Evolutionary conservation across 1,140 invertebrate species (phyloP), one percentile per base, ranked within the genome.

Genomic region (Platyscapa corneri): DNA sequence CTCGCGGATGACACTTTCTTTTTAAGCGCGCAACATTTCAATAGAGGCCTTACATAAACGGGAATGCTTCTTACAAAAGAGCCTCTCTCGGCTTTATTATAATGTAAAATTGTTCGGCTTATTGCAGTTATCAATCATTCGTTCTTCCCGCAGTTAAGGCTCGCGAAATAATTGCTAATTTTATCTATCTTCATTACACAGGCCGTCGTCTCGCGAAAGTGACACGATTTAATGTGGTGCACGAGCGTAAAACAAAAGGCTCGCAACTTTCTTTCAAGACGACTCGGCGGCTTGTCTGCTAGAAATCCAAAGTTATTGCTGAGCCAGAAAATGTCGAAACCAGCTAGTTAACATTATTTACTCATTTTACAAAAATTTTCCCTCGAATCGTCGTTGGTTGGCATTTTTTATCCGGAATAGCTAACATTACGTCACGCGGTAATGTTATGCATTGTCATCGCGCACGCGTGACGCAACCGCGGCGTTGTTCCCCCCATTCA

Each of bases 1-100:
- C 12, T 42, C n/a, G 20, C 37, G 20, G 70, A 74, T 74, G 39
- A 74, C 37, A 74, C 37, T 74, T 74, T 74, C 37, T n/a, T 74
- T 74, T 74, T 74, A n/a, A 39, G 42, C 10, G 7, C 3, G 10
- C 12, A 42, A 39, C 8, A 42, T n/a, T 60, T 74, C 23, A 39
- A 70, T 70, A 14, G 67, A 70, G 5, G 37, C 67, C 32, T 70
- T 70, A 70, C 18, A 60, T 60, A 60, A 60, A 60, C 56, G 20
- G 0, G 56, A 53, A 60, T 14, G 56, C 14, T 60, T 3, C 23
- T 23, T 60, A 60, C 1, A 27, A 60, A 60, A 23, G 27, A 60
- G 27, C 3, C 56, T 6, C 3, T 27, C 27, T 60, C 10, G 2
- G 56, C 10, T 67, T 67, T 34, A 34, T 34, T 67, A 67, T 20